These are phyloP conservation scores for Xenopus laevis DNA, from an alignment of 2,113 vertebrate species.

Conservation along the genomic window DNA sequence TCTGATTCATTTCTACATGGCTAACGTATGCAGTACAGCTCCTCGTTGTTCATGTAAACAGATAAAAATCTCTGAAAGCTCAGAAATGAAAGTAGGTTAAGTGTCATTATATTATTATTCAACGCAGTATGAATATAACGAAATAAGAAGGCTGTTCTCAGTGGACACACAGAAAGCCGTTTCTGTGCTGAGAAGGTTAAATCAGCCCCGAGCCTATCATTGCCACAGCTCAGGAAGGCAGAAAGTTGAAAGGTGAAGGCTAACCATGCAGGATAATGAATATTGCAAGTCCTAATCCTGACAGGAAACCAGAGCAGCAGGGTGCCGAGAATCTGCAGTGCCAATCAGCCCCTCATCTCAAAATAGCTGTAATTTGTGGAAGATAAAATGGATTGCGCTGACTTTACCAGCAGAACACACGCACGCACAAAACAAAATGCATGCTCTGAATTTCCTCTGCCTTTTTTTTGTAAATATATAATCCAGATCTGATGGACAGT, in stretches of 20 bases:
- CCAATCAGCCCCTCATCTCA: slow-evolving; percentile 44
- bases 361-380: slow-evolving; percentile 46
- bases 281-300: slow-evolving; percentile 45
- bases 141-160: slow-evolving; percentile 17
- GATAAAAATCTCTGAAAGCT: too few relatives aligned
- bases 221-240: slow-evolving; percentile 27
- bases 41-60: too few relatives aligned
- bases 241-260: slow-evolving; percentile 46
- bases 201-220: slow-evolving; percentile 26
- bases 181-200: slow-evolving; percentile 38
- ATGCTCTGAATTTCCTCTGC: slow-evolving; percentile 1
- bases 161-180: slow-evolving; percentile 19
- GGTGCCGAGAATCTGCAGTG: slow-evolving; percentile 35
- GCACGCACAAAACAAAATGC: background rate
- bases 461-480: slow-evolving; percentile 1
- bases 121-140: slow-evolving; percentile 9
- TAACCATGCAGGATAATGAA: slow-evolving; percentile 47
- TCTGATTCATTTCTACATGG: too few relatives aligned
- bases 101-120: slow-evolving; percentile 6
- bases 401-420: slow-evolving; percentile 17
- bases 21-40: too few relatives aligned
- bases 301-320: slow-evolving; percentile 39
- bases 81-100: too few relatives aligned
- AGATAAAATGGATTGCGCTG: slow-evolving; percentile 39
- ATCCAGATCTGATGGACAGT: too few relatives aligned